Base-by-base conservation (phyloP, 2,113 vertebrate species). In the Catharus fuscescens region DNA sequence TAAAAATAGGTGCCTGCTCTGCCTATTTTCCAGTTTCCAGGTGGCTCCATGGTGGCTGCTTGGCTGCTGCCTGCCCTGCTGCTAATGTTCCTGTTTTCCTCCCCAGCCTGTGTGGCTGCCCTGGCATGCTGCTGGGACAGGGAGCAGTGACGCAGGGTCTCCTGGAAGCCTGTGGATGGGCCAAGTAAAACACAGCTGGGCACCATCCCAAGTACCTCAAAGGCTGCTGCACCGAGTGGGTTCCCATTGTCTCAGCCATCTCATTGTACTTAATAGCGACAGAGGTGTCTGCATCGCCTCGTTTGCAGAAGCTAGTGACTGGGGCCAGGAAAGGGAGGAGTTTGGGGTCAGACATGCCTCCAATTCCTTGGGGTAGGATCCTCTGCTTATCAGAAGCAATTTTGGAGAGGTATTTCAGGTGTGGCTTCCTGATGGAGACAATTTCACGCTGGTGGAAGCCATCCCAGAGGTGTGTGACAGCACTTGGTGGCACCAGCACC, bases 401-500 rank as follows among this genome's bases (percentile, higher is more conserved):
- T 80, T 86, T 78, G 76, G 44, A 89, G 47, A 65, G 32, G 53
- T 50, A 52, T 95, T 92, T 88, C 45, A 73, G 85, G 79, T 73
- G 64, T 8, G 25, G 28, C 48, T 79, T 79, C 74, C 0, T 0
- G 1, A 32, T 74, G 42, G 57, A 60, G 79, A 32, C 1, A 18
- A 19, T 83, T 86, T 73, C 59, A 8, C 1, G 1, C 5, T 4
- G 9, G 20, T 64, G 48, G 60, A 80, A 71, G 64, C 70, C 42
- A n/a, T 47, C 12, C 34, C 76, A 71, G n/a, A 70, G 47, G 29
- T 54, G 20, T 69, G 16, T 78, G 47, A 36, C 2, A 8, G 47
- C 1, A 0, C 17, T 47, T 61, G 50, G 47, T 86, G 52, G n/a
- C 69, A 32, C n/a, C 0, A 0, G 0, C 1, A 2, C 38, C n/a